A percentile compares a stretch with the other conserved stretches of the same genome.
phyloP scores from a whole-genome alignment of 2,113 vertebrate species.

The Sula dactylatra region DNA sequence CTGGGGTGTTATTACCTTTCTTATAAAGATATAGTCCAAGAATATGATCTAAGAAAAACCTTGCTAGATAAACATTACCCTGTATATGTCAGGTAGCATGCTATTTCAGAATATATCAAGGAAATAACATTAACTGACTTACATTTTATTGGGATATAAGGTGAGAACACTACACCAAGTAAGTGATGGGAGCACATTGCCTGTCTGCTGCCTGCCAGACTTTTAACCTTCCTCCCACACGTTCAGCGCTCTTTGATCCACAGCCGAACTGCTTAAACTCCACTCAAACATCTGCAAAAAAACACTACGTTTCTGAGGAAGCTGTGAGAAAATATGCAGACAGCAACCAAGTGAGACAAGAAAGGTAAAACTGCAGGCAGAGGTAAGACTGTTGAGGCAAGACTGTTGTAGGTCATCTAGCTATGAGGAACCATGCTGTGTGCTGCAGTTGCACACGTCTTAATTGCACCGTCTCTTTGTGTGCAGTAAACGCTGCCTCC shows the following conservation, averaged over 20 bases:
- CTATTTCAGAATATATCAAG: not conserved
- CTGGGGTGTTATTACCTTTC: not conserved
- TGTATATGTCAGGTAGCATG: not conserved
- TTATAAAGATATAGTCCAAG: not conserved
- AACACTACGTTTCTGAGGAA: not conserved
- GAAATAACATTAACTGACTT: not conserved
- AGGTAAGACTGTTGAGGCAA: not conserved
- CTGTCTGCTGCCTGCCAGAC: not conserved
- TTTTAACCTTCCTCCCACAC: accelerated
- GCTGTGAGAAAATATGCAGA: not conserved
- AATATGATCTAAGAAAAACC: not conserved
- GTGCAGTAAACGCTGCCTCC: not conserved
- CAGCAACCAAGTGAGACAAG: not conserved
- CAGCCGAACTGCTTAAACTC: not conserved
- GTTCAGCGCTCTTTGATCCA: not conserved
- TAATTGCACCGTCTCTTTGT: not conserved
- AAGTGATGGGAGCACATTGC: not conserved
- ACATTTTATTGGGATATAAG: not conserved
- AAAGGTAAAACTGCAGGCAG: not conserved
- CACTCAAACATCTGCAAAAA: not conserved
- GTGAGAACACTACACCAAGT: not conserved
- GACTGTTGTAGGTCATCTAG: no score
- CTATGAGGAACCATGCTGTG: accelerated
- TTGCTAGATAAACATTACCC: not conserved
- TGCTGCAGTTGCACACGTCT: not conserved